phyloP scores from a whole-genome alignment of 2,888 invertebrate genomes.

The Sinelater perroti region DNA sequence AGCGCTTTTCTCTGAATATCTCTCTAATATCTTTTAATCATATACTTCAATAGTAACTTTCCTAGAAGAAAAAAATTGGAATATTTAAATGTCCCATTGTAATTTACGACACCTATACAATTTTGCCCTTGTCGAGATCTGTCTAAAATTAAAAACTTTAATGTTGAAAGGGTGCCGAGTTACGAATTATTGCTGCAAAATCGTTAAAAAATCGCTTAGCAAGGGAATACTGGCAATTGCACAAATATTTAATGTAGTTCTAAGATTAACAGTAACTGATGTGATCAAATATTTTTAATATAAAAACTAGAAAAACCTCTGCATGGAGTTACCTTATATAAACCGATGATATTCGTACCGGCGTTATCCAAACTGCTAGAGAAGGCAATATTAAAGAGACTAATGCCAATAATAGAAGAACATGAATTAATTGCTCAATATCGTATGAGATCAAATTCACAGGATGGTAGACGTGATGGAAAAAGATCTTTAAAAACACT shows the following conservation, averaged over 20 bases:
- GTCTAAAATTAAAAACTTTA: too few species aligned
- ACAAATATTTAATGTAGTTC: background rate
- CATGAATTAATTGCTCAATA: background rate
- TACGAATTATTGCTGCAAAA: too few species aligned
- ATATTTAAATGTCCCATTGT: too few species aligned
- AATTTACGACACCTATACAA: too few species aligned
- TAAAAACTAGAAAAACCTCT: background rate
- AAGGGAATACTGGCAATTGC: background rate
- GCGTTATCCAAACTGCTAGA: constrained; percentile 6
- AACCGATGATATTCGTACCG: constrained; percentile 4
- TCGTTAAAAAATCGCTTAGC: too few species aligned
- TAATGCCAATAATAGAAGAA: constrained; percentile 3
- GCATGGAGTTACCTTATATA: background rate
- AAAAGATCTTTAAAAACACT: constrained; percentile 8
- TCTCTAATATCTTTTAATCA: too few species aligned
- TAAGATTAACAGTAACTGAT: too few species aligned
- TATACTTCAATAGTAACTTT: too few species aligned
- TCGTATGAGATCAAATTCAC: constrained; percentile 5
- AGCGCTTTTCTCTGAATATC: too few species aligned
- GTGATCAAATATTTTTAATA: background rate
- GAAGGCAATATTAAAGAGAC: background rate
- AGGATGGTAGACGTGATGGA: constrained; percentile 4
- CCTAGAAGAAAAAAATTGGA: too few species aligned
- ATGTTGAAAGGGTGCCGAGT: too few species aligned
- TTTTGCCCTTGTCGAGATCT: too few species aligned